Conservation (phyloP, 2,797 vertebrate genomes). For the Naso thynnoides region DNA sequence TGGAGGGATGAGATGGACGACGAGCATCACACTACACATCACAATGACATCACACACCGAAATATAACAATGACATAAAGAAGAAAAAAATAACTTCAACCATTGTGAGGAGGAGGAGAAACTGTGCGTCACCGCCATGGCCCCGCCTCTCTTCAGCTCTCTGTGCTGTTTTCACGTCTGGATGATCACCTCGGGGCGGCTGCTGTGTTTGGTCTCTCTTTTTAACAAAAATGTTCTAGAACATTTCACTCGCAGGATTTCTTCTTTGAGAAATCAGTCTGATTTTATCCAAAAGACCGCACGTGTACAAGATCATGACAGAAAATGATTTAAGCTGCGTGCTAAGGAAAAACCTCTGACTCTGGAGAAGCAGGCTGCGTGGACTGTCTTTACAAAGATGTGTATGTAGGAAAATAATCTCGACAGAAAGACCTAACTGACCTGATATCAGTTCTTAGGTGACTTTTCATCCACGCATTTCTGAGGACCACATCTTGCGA, state of each 20-base stretch:
- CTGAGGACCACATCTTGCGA: neutral
- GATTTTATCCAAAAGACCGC: neutral
- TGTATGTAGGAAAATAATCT: neutral
- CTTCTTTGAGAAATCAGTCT: neutral
- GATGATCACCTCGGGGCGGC: constrained; percentile 2
- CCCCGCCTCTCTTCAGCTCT: constrained; percentile 3
- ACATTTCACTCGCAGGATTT: neutral
- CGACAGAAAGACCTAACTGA: neutral
- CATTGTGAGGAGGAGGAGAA: constrained; percentile 18
- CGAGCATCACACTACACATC: constrained; percentile 27
- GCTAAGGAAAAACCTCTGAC: no score
- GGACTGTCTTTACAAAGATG: neutral
- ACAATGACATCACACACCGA: constrained; percentile 19
- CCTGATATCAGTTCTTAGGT: neutral
- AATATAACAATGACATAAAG: neutral
- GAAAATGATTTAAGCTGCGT: no score
- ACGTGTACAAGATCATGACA: no score
- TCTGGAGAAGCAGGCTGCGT: neutral
- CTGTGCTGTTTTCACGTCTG: neutral
- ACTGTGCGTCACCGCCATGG: constrained; percentile 2
- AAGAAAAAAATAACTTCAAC: neutral
- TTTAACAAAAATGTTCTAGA: neutral
- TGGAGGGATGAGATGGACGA: constrained; percentile 17
- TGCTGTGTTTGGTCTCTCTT: neutral
- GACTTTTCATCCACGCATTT: neutral